phyloP scores from a whole-genome alignment of 2,113 vertebrate genomes.

The Cryptotis parvus region DNA sequence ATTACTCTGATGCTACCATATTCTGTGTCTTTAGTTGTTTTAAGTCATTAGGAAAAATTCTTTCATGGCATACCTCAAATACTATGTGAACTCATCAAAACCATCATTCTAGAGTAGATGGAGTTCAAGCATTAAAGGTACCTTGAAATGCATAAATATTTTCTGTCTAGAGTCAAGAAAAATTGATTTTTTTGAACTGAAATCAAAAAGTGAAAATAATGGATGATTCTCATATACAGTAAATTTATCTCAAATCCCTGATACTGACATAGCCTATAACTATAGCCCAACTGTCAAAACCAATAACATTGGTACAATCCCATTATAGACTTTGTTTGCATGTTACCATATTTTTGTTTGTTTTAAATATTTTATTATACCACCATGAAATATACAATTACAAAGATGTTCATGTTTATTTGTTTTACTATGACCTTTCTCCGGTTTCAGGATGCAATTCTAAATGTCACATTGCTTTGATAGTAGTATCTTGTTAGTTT shows the following conservation, averaged over 20 bases:
- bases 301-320: not conserved
- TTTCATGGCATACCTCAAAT: constrained; percentile 17
- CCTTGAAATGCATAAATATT: not conserved
- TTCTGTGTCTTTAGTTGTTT: not conserved
- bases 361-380: no score
- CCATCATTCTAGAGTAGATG: not conserved
- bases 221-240: not conserved
- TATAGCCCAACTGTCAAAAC: constrained; percentile 12
- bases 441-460: not conserved
- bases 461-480: not conserved
- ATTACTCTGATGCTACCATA: not conserved
- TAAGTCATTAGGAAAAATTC: not conserved
- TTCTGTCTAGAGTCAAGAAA: not conserved
- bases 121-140: not conserved
- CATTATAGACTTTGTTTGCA: constrained; percentile 12
- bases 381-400: no score
- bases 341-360: not conserved
- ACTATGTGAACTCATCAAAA: constrained; percentile 1
- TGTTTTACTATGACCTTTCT: constrained; percentile 21
- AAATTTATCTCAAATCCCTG: not conserved
- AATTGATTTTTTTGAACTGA: not conserved
- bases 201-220: not conserved
- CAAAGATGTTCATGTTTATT: no score
- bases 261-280: not conserved
- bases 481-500: not conserved